A percentile compares a stretch with the other conserved stretches of the same genome.
phyloP scores from a whole-genome alignment of 2,888 invertebrate species.

The Epistrophe grossulariae region DNA sequence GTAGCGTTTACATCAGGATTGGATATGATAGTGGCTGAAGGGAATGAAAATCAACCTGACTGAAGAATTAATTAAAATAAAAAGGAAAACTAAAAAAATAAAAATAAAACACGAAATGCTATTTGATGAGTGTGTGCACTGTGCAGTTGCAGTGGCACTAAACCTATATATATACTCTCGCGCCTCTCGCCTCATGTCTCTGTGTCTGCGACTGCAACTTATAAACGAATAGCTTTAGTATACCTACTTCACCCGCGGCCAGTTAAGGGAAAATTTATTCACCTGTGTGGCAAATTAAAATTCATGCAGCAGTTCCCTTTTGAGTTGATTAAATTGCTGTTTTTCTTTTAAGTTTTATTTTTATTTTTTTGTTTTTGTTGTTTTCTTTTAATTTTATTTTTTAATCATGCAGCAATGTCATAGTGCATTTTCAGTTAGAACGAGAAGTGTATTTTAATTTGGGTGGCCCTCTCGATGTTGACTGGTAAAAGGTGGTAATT shows the following conservation, averaged over 20 bases:
- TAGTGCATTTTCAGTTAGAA: constrained; percentile 21
- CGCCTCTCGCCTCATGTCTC: neutral
- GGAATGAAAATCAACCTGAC: constrained; percentile 71
- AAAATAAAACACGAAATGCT: constrained; percentile 18
- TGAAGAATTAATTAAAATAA: constrained; percentile 74
- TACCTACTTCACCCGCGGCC: constrained; percentile 23
- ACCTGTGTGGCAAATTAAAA: constrained; percentile 73
- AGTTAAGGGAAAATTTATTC: constrained; percentile 61
- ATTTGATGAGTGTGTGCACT: constrained; percentile 52
- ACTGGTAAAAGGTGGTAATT: constrained; percentile 20
- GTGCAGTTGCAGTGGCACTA: constrained; percentile 22
- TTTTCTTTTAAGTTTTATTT: constrained; percentile 4
- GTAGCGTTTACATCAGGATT: constrained; percentile 51
- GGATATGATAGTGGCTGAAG: constrained; percentile 59
- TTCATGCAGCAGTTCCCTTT: constrained; percentile 59
- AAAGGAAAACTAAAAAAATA: constrained; percentile 6
- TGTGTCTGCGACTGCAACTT: constrained; percentile 31
- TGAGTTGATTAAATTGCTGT: constrained; percentile 71
- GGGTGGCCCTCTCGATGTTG: neutral
- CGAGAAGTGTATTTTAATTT: constrained; percentile 17
- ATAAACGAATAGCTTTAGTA: constrained; percentile 39
- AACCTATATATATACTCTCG: neutral
- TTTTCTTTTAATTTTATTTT: constrained; percentile 24
- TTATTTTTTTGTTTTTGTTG: neutral
- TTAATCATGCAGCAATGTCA: constrained; percentile 45